A percentile compares a stretch with the other conserved stretches of the same genome.
Conservation (phyloP, 2,797 vertebrate species). For the Pitangus sulphuratus region DNA sequence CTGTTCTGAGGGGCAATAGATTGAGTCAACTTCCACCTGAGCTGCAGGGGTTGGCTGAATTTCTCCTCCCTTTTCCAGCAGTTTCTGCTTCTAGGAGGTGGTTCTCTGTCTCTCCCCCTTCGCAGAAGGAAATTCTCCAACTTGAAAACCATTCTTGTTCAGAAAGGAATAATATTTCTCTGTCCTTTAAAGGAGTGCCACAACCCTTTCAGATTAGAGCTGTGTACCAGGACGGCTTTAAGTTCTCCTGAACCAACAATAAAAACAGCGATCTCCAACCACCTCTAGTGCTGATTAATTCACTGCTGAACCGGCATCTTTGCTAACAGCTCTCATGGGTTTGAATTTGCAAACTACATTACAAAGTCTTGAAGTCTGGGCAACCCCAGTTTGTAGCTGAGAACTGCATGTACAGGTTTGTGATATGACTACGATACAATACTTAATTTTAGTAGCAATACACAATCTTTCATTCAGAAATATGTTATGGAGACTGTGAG, state of each 20-base stretch:
- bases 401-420: not conserved
- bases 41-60: not conserved
- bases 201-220: not conserved
- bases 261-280: not conserved
- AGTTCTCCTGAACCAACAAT: not conserved
- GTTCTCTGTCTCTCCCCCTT: not conserved
- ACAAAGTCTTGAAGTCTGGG: not conserved
- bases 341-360: not conserved
- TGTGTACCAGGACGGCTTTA: not conserved
- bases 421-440: accelerated
- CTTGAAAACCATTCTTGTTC: accelerated
- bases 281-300: not conserved
- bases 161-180: not conserved
- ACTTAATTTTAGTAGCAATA: not conserved
- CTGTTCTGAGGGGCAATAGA: not conserved
- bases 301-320: not conserved
- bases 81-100: not conserved
- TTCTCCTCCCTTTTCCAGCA: not conserved
- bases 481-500: accelerated
- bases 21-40: not conserved
- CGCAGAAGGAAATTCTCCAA: not conserved
- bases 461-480: not conserved
- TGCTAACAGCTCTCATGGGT: not conserved
- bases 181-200: not conserved
- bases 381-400: not conserved